phyloP scores from a whole-genome alignment of 2,113 vertebrate genomes.

The Channa maculata region DNA sequence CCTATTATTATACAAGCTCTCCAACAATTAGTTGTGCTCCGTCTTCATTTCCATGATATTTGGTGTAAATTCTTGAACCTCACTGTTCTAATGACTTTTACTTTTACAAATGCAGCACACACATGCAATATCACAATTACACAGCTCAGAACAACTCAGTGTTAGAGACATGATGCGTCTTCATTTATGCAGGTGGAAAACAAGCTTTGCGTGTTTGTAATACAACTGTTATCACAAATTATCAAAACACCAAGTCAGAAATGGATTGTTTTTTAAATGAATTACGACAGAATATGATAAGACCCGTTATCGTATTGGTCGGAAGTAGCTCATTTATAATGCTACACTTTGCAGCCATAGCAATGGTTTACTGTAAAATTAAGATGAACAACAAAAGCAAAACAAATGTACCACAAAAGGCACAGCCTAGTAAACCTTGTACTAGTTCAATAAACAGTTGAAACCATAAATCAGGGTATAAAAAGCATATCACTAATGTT shows the following conservation, averaged over 20 bases:
- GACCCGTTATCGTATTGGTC: background rate
- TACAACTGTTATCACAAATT: background rate
- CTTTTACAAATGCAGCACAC: too few relatives aligned
- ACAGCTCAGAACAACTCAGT: background rate
- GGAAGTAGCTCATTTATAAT: background rate
- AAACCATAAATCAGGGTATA: constrained; percentile 44
- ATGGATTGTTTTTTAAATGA: background rate
- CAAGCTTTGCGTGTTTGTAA: background rate
- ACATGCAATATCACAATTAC: background rate
- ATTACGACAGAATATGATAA: background rate
- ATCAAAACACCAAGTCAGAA: background rate
- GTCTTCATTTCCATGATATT: background rate
- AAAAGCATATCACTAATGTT: constrained; percentile 36
- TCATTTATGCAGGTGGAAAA: background rate
- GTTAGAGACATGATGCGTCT: background rate
- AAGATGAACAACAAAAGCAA: background rate
- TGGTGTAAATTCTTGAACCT: background rate
- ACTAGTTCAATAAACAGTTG: constrained; percentile 27
- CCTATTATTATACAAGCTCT: background rate
- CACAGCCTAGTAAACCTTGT: background rate
- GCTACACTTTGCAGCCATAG: background rate
- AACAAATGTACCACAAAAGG: background rate
- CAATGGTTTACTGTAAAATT: background rate
- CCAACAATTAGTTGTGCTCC: background rate
- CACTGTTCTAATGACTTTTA: background rate